A percentile compares a stretch with the other conserved stretches of the same genome.
Conservation (phyloP, 2,797 vertebrate genomes). For the Helostoma temminkii region DNA sequence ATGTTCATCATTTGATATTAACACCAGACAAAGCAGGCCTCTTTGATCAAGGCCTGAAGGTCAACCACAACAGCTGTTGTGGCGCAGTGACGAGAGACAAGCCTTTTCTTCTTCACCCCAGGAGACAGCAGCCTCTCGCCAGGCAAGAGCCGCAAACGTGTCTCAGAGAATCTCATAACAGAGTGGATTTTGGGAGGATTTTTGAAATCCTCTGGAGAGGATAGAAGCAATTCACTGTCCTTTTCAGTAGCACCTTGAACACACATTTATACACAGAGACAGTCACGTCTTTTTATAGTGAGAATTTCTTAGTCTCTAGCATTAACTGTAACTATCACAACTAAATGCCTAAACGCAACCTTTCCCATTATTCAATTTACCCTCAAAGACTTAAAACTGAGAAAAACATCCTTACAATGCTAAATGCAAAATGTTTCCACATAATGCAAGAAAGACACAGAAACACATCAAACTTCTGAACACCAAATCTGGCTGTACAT, state of each 20-base stretch:
- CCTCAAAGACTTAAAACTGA: too few species aligned
- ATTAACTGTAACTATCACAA: too few species aligned
- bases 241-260: background rate
- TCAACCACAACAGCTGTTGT: constrained; percentile 76
- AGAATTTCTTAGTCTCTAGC: too few species aligned
- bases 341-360: too few species aligned
- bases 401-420: too few species aligned
- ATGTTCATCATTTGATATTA: constrained; percentile 79
- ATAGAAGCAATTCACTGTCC: background rate
- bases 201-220: background rate
- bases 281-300: too few species aligned
- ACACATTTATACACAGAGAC: background rate
- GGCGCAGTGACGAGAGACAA: constrained; percentile 35
- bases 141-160: constrained; percentile 21
- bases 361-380: too few species aligned
- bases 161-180: constrained; percentile 33
- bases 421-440: too few species aligned
- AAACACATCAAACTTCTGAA: too few species aligned
- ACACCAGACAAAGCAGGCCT: constrained; percentile 72
- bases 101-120: constrained; percentile 50
- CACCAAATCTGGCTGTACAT: too few species aligned
- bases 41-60: constrained; percentile 81
- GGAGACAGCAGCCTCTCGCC: constrained; percentile 38
- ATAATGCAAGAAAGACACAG: too few species aligned
- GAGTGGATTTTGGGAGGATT: constrained; percentile 12